A percentile compares a stretch with the other conserved stretches of the same genome.
These are phyloP conservation scores for Teleopsis dalmanni DNA, from an alignment of 1,140 invertebrate genomes.

Conservation along the genomic window DNA sequence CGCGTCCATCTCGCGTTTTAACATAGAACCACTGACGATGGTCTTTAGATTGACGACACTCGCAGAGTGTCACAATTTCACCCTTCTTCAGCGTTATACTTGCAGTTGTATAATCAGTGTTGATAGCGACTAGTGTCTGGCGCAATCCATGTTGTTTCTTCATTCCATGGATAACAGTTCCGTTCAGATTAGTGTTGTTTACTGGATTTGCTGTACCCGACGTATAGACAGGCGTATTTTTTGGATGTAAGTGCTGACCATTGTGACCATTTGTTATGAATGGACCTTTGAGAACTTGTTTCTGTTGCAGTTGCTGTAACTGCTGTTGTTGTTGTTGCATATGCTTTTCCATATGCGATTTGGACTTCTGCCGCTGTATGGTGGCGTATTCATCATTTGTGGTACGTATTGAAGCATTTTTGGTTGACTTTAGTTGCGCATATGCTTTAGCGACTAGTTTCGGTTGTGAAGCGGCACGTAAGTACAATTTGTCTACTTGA, in stretches of 20 bases:
- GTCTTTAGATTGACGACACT: conserved; percentile 46
- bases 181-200: neutral
- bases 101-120: conserved; percentile 54
- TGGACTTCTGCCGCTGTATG: conserved; percentile 20
- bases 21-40: conserved; percentile 65
- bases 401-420: conserved; percentile 14
- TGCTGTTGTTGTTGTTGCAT: conserved; percentile 16
- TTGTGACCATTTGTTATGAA: conserved; percentile 38
- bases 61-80: conserved; percentile 63
- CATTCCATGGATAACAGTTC: neutral
- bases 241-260: conserved; percentile 39
- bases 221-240: conserved; percentile 14
- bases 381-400: conserved; percentile 38
- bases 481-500: conserved; percentile 61
- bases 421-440: conserved; percentile 37
- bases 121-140: conserved; percentile 61
- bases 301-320: conserved; percentile 6
- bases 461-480: conserved; percentile 44
- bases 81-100: conserved; percentile 61
- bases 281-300: conserved; percentile 6
- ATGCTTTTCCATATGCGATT: conserved; percentile 11
- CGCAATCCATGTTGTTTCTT: conserved; percentile 31
- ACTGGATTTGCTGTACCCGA: neutral
- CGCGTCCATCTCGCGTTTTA: conserved; percentile 55
- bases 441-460: conserved; percentile 39